These are phyloP conservation scores for Actinia equina DNA, from an alignment of 64 coral and sea anemone genomes.

Conservation along the genomic window DNA sequence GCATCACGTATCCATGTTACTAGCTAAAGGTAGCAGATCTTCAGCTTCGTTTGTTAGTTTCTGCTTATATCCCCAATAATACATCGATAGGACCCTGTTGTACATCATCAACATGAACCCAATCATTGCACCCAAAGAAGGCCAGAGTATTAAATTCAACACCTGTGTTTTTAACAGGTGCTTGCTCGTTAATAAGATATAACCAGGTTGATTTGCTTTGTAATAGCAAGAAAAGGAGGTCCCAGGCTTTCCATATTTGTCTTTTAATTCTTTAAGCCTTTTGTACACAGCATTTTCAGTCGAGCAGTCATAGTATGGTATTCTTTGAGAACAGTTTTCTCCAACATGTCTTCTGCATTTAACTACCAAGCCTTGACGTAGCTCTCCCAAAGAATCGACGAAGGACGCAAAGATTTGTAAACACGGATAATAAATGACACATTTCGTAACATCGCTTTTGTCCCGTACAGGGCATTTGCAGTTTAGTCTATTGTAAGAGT, in stretches of 20 bases:
- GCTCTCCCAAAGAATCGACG: background rate
- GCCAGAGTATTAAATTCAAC: conserved; percentile 5
- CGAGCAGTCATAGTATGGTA: conserved; percentile 12
- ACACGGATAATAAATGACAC: conserved; percentile 27
- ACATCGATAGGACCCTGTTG: background rate
- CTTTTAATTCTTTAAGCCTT: background rate
- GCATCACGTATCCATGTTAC: background rate
- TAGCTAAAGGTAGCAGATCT: background rate
- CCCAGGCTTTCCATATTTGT: background rate
- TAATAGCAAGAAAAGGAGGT: background rate
- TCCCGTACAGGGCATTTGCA: background rate
- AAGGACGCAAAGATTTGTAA: conserved; percentile 5
- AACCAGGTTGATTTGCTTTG: background rate
- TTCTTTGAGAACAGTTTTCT: background rate
- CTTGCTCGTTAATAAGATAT: background rate
- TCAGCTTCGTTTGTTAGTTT: background rate
- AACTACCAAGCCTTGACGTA: background rate
- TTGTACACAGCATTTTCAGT: background rate
- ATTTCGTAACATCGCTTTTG: background rate
- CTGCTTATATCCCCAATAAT: conserved; percentile 4
- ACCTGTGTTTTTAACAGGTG: background rate
- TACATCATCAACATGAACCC: background rate
- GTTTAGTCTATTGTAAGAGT: background rate
- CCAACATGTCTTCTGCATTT: conserved; percentile 18
- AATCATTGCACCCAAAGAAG: background rate